Evolutionary conservation across 2,888 invertebrate species (phyloP).

Genomic region (Pandemis cinnamomeana): DNA sequence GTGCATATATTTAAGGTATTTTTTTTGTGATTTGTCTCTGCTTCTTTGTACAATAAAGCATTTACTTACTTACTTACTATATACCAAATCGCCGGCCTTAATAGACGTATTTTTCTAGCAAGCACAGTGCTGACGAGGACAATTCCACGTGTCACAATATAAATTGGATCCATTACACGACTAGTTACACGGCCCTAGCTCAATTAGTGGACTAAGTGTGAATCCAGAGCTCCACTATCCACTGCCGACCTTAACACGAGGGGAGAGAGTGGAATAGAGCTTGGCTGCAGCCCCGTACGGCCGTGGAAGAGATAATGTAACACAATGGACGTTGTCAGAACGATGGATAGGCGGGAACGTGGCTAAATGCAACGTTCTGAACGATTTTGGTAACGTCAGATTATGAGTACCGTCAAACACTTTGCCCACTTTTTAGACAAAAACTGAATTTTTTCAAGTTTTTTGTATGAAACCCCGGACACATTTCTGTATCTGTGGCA

Average conservation of each 20-base stretch:
- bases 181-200: slow-evolving; percentile 28
- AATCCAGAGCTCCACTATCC: neutral
- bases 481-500: no score
- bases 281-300: neutral
- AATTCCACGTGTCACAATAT: slow-evolving; percentile 34
- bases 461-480: no score
- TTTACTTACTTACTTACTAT: no score
- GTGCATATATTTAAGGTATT: no score
- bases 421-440: no score
- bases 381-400: neutral
- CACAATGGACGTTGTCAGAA: slow-evolving; percentile 38
- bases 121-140: slow-evolving; percentile 23
- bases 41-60: no score
- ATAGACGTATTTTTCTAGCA: slow-evolving; percentile 17
- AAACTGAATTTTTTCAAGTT: no score
- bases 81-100: neutral
- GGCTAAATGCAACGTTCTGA: slow-evolving; percentile 22
- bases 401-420: no score
- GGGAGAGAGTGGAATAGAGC: neutral
- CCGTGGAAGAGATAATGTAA: slow-evolving; percentile 31
- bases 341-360: slow-evolving; percentile 31
- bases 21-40: no score
- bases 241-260: neutral
- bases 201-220: slow-evolving; percentile 38
- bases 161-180: slow-evolving; percentile 37